phyloP scores from a whole-genome alignment of 2,797 vertebrate species.

The Allochrocebus solatus region DNA sequence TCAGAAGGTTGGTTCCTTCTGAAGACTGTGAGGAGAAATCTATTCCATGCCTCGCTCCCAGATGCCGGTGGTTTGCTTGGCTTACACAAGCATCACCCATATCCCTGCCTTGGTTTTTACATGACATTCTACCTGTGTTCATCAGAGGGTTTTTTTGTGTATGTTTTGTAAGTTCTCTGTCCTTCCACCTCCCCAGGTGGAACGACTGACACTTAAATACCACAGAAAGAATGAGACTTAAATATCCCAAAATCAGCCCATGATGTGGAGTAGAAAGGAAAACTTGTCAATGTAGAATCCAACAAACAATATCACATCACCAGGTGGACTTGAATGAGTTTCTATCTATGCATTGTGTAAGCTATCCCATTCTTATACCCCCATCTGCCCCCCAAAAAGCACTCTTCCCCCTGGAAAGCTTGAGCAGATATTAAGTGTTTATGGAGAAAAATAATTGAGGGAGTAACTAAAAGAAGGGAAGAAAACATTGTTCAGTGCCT shows the following conservation, averaged over 20 bases:
- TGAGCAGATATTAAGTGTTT: not conserved
- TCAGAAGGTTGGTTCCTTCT: not conserved
- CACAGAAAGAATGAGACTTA: not conserved
- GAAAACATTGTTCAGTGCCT: not conserved
- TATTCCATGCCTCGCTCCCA: not conserved
- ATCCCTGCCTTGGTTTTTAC: not conserved
- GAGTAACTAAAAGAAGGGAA: not conserved
- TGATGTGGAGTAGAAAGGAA: not conserved
- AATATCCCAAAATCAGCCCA: not conserved
- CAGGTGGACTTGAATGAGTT: not conserved
- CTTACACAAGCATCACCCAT: not conserved
- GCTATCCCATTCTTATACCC: not conserved
- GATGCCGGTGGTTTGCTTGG: not conserved
- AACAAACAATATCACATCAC: not conserved
- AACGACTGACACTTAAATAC: not conserved
- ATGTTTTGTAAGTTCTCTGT: not conserved
- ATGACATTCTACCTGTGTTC: not conserved
- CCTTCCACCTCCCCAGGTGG: not conserved
- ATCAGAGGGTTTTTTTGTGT: not conserved
- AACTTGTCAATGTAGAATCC: not conserved
- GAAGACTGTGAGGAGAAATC: not conserved
- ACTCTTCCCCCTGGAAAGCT: not conserved
- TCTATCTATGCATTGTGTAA: not conserved
- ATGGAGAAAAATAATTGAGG: not conserved
- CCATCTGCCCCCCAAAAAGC: not conserved